Evolutionary conservation across 2,113 vertebrate species (phyloP), one percentile per base, ranked within the genome.

Genomic region (Hylia prasina): DNA sequence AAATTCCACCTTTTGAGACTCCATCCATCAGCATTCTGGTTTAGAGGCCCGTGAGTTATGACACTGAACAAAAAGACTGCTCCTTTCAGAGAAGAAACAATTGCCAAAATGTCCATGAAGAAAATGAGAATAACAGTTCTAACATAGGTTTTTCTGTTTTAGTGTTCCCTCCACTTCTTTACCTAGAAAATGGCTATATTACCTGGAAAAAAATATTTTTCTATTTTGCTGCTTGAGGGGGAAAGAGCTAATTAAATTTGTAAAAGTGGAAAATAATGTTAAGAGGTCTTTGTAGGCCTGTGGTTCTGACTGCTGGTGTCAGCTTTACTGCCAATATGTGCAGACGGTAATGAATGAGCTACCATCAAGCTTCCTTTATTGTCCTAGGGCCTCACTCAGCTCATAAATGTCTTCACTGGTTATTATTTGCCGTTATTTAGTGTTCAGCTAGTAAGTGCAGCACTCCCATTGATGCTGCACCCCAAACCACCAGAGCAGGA

Each of bases 361-460:
- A 58, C 82, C 87, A 77, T 47, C 71, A 76, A 65, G 58, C 75
- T 73, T 22, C 66, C 30, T 51, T 86, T 82, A 84, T 77, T 85
- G 66, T 90, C 82, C 78, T 89, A 82, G 45, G 82, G 73, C 78
- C 87, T 48, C 58, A 15, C 45, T 87, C 39, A 53, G 81, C 78
- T 94, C 81, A 19, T 87, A 80, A 91, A 85, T 44, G 42, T 76
- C 79, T 90, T 79, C 53, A 16, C n/a, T 11, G 44, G n/a, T 91
- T 89, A 76, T 82, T 90, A 80, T 85, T 85, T 65, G n/a, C 63
- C 42, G 30, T 85, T 93, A 89, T 77, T 94, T 79, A 93, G 77
- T 42, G 73, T 42, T 76, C 24, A 6, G 30, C 22, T 58, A 54
- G 78, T 45, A 76, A 88, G 61, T 63, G 86, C 31, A 48, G 10